These are phyloP conservation scores for Polydrusus pterygomalis DNA, from an alignment of 2,888 invertebrate genomes.

Conservation along the genomic window DNA sequence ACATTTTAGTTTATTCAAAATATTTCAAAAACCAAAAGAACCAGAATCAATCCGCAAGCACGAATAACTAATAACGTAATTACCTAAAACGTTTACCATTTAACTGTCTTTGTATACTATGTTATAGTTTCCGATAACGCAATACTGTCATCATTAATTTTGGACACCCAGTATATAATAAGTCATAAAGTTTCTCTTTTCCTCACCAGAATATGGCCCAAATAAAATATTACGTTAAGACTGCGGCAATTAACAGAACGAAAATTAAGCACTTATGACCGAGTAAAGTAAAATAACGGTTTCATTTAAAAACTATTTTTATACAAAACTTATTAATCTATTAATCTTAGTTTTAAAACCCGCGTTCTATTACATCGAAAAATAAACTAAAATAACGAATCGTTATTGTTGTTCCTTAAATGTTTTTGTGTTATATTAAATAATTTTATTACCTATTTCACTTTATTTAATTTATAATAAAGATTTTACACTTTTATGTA, in stretches of 20 bases:
- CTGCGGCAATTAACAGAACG: background rate
- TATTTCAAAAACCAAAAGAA: no score
- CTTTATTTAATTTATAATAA: slow-evolving; percentile 11
- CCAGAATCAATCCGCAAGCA: no score
- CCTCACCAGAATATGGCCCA: no score
- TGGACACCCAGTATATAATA: no score
- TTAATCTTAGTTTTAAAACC: background rate
- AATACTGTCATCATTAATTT: no score
- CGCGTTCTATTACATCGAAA: slow-evolving; percentile 7
- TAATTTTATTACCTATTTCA: background rate
- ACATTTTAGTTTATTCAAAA: no score
- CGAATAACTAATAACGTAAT: no score
- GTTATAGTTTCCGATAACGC: no score
- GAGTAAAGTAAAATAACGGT: background rate
- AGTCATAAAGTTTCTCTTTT: no score
- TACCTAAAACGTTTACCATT: no score
- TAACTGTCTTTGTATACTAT: no score
- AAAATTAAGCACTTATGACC: background rate
- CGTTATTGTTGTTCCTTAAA: slow-evolving; percentile 20
- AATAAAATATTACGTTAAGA: slow-evolving; percentile 1
- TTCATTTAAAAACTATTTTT: slow-evolving; percentile 2
- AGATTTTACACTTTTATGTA: slow-evolving; percentile 4
- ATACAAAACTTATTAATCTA: background rate
- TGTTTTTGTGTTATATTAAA: slow-evolving; percentile 22
- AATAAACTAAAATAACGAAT: background rate